These are phyloP conservation scores for Portevinia maculata DNA, from an alignment of 2,888 invertebrate genomes.

Conservation along the genomic window DNA sequence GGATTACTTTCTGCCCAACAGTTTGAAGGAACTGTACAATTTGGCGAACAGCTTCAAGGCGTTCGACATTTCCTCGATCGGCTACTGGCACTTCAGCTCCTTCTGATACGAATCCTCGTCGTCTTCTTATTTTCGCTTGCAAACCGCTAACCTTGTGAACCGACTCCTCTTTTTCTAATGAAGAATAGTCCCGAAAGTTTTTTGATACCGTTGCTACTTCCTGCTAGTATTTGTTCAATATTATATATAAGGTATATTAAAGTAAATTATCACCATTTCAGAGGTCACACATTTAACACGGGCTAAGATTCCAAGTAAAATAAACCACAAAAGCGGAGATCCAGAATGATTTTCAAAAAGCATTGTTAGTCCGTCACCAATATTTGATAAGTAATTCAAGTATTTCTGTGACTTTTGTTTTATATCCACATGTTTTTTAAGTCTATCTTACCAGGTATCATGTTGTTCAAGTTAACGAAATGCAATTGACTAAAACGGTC, in stretches of 20 bases:
- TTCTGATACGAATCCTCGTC: not conserved
- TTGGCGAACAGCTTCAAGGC: conserved; percentile 15
- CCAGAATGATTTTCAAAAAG: not conserved
- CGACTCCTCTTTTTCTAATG: conserved; percentile 19
- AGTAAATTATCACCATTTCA: conserved; percentile 1
- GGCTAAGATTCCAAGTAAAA: not conserved
- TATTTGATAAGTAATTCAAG: not conserved
- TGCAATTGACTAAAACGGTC: too few species aligned
- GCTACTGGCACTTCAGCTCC: not conserved
- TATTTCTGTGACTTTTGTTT: not conserved
- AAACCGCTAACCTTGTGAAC: not conserved
- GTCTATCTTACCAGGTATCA: too few species aligned
- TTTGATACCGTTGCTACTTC: not conserved
- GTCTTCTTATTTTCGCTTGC: not conserved
- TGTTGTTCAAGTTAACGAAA: too few species aligned
- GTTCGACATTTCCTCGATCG: conserved; percentile 2
- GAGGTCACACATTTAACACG: conserved; percentile 6
- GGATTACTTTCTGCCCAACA: conserved; percentile 41
- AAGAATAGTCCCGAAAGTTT: not conserved
- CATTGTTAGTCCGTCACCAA: not conserved
- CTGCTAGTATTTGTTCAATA: not conserved
- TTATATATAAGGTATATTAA: not conserved
- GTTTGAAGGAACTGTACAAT: conserved; percentile 27
- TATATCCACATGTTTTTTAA: not conserved
- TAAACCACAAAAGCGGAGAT: not conserved